Conservation (phyloP, 2,797 vertebrate genomes). For the Numenius phaeopus region DNA sequence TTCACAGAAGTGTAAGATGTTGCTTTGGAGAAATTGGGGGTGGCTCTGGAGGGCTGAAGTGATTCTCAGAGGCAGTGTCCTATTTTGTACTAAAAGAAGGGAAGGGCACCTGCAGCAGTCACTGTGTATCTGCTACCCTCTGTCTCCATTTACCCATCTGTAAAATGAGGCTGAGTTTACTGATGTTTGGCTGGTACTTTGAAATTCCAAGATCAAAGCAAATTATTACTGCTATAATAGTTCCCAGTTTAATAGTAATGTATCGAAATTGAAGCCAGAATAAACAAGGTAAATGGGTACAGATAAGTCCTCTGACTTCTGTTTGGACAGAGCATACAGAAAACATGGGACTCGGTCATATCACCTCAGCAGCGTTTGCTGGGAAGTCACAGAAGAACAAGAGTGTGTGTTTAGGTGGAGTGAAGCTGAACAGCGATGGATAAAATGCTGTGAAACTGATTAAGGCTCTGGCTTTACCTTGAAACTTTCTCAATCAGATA, state of each 20-base stretch:
- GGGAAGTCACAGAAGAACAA: background rate
- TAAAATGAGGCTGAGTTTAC: constrained; percentile 44
- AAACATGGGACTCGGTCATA: background rate
- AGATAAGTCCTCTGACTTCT: constrained; percentile 50
- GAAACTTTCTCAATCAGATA: background rate
- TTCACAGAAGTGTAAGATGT: background rate
- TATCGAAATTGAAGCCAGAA: constrained; percentile 43
- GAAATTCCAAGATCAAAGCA: constrained; percentile 65
- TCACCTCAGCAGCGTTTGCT: background rate
- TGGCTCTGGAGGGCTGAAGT: background rate
- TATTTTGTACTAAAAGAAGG: background rate
- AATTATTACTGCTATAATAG: constrained; percentile 42
- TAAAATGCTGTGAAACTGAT: background rate
- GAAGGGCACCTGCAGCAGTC: constrained; percentile 21
- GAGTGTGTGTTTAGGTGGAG: background rate
- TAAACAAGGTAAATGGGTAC: constrained; percentile 44
- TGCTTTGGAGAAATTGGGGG: background rate
- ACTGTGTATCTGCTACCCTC: background rate
- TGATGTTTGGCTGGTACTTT: constrained; percentile 59
- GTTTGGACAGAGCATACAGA: constrained; percentile 29
- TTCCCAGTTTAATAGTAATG: constrained; percentile 46
- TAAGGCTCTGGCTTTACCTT: background rate
- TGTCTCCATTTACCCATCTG: constrained; percentile 30
- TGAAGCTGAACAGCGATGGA: background rate
- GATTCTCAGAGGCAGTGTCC: background rate